Percentiles rank a stretch among this genome's conserved stretches.
phyloP scores from a whole-genome alignment of 2,113 vertebrate species.

The Sinocyclocheilus anophthalmus region DNA sequence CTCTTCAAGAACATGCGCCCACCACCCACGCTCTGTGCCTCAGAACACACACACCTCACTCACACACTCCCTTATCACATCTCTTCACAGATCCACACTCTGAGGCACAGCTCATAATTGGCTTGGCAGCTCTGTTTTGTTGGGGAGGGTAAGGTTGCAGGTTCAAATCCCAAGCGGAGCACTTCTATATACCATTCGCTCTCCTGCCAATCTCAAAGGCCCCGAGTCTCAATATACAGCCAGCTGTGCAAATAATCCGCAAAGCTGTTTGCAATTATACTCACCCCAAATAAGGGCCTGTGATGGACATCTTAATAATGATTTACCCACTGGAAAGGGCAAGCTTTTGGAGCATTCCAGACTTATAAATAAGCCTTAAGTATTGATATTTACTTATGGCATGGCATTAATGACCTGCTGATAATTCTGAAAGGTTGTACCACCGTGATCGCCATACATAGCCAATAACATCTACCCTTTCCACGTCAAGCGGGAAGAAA shows the following conservation, averaged over 20 bases:
- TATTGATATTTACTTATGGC: slow-evolving; percentile 62
- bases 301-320: slow-evolving; percentile 64
- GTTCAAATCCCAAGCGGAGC: slow-evolving; percentile 59
- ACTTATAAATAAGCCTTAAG: slow-evolving; percentile 58
- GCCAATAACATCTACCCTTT: slow-evolving; percentile 60
- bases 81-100: slow-evolving; percentile 11
- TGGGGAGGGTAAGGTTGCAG: slow-evolving; percentile 59
- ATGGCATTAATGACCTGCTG: slow-evolving; percentile 59
- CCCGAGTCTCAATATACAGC: slow-evolving; percentile 56
- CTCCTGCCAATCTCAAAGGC: slow-evolving; percentile 55
- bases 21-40: background rate
- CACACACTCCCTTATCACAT: slow-evolving; percentile 22
- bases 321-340: slow-evolving; percentile 60
- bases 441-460: slow-evolving; percentile 34
- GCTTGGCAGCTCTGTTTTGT: slow-evolving; percentile 60
- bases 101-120: slow-evolving; percentile 62
- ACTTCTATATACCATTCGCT: slow-evolving; percentile 41
- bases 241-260: slow-evolving; percentile 62
- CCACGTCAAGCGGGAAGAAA: slow-evolving; percentile 22
- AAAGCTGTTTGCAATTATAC: slow-evolving; percentile 60
- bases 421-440: slow-evolving; percentile 62
- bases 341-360: slow-evolving; percentile 52
- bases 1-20: slow-evolving; percentile 13
- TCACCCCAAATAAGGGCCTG: slow-evolving; percentile 47
- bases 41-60: background rate